These are phyloP conservation scores for Ciconia boyciana DNA, from an alignment of 2,113 vertebrate genomes.

Conservation along the genomic window DNA sequence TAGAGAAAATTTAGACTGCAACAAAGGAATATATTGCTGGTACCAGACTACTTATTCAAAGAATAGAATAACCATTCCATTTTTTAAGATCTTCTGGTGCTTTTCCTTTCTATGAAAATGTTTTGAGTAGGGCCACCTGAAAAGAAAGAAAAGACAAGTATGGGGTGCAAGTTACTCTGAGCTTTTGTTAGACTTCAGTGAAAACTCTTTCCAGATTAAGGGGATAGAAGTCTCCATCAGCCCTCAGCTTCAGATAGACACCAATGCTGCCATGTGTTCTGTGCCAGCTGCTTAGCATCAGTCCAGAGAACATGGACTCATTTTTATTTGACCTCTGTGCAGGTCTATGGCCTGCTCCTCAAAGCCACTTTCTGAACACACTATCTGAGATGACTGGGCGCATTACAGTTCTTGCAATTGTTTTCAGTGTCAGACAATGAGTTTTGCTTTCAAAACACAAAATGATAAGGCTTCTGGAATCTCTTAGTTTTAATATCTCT, in stretches of 20 bases:
- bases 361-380: background rate
- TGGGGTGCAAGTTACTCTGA: background rate
- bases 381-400: background rate
- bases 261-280: background rate
- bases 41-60: background rate
- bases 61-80: rapidly evolving
- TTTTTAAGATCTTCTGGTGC: background rate
- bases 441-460: background rate
- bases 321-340: background rate
- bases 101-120: background rate
- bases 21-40: background rate
- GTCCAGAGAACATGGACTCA: rapidly evolving
- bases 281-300: background rate
- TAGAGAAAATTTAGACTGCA: background rate
- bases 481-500: background rate
- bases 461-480: background rate
- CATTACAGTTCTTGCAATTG: background rate
- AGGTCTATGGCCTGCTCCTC: background rate
- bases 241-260: background rate
- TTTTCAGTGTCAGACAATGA: background rate
- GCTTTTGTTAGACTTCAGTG: background rate
- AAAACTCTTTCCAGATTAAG: background rate
- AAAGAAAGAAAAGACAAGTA: background rate
- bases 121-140: background rate
- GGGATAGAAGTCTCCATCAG: background rate